Conservation (phyloP, 2,888 invertebrate genomes). For the Leptinotarsa juncta region DNA sequence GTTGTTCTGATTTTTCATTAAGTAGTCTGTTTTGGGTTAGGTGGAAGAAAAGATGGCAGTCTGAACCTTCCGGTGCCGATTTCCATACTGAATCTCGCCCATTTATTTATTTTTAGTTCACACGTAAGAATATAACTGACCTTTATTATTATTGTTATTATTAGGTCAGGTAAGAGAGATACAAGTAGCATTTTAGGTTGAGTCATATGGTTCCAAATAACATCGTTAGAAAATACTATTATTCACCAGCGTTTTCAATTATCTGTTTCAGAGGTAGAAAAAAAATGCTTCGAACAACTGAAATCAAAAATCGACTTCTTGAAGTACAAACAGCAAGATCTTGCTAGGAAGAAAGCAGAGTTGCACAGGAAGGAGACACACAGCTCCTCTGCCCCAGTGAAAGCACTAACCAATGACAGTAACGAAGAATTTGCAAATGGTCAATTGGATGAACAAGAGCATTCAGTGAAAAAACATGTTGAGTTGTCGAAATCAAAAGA, state of each 20-base stretch:
- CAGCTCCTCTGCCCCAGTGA: neutral
- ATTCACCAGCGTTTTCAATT: neutral
- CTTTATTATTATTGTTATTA: too few relatives aligned
- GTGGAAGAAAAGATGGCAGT: too few relatives aligned
- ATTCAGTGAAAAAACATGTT: neutral
- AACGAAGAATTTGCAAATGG: neutral
- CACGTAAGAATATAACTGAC: too few relatives aligned
- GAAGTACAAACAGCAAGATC: constrained; percentile 45
- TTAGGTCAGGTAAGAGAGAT: too few relatives aligned
- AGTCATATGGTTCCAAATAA: too few relatives aligned
- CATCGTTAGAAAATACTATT: too few relatives aligned
- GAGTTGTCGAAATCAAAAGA: constrained; percentile 49
- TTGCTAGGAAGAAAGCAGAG: constrained; percentile 50
- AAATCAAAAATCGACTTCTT: constrained; percentile 30
- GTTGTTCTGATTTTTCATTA: too few relatives aligned
- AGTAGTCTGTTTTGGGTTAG: too few relatives aligned
- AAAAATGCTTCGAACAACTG: constrained; percentile 54
- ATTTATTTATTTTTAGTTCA: too few relatives aligned
- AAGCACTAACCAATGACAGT: neutral
- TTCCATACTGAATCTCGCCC: too few relatives aligned
- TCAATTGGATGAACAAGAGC: neutral
- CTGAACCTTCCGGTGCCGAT: too few relatives aligned
- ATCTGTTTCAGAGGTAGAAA: constrained; percentile 52
- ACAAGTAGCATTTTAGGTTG: too few relatives aligned
- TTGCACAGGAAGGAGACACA: neutral